A percentile compares a stretch with the other conserved stretches of the same genome.
These are phyloP conservation scores for Amiota minor DNA, from an alignment of 2,888 invertebrate species.

Conservation along the genomic window DNA sequence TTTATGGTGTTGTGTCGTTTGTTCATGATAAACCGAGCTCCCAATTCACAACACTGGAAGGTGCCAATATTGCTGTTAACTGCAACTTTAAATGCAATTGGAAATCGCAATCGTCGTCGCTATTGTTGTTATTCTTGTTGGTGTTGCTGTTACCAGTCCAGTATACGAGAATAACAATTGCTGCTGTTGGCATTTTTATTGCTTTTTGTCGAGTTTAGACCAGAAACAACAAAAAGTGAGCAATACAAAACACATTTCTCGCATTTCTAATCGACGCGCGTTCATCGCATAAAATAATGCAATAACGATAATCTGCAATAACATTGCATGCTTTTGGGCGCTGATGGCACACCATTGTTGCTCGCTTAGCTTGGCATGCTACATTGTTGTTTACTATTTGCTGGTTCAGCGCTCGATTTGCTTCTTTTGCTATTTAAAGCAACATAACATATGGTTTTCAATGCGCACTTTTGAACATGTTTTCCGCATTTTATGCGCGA, in stretches of 20 bases:
- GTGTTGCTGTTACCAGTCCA: conserved; percentile 33
- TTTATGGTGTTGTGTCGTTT: conserved; percentile 1
- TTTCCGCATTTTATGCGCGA: conserved; percentile 20
- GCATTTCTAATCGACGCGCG: conserved; percentile 64
- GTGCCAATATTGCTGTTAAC: conserved; percentile 68
- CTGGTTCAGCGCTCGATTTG: neutral
- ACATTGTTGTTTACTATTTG: conserved; percentile 6
- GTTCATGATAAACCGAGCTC: too few relatives aligned
- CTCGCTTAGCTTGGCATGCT: neutral
- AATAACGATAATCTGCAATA: conserved; percentile 58
- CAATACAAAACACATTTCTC: conserved; percentile 52
- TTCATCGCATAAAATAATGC: conserved; percentile 68
- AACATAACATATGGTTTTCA: conserved; percentile 22
- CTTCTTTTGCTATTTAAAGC: conserved; percentile 7
- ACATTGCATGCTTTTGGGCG: conserved; percentile 16
- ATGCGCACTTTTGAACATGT: conserved; percentile 23
- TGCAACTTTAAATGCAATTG: conserved; percentile 39
- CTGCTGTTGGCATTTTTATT: conserved; percentile 36
- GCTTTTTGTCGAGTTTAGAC: neutral
- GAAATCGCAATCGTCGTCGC: conserved; percentile 12
- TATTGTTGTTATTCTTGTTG: conserved; percentile 4
- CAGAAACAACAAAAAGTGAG: too few relatives aligned
- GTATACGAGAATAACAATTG: conserved; percentile 36
- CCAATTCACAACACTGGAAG: conserved; percentile 40
- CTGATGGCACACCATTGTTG: neutral